These are phyloP conservation scores for Parazoanthus atlanticus DNA, from an alignment of 92 coral and sea anemone genomes.

Conservation along the genomic window DNA sequence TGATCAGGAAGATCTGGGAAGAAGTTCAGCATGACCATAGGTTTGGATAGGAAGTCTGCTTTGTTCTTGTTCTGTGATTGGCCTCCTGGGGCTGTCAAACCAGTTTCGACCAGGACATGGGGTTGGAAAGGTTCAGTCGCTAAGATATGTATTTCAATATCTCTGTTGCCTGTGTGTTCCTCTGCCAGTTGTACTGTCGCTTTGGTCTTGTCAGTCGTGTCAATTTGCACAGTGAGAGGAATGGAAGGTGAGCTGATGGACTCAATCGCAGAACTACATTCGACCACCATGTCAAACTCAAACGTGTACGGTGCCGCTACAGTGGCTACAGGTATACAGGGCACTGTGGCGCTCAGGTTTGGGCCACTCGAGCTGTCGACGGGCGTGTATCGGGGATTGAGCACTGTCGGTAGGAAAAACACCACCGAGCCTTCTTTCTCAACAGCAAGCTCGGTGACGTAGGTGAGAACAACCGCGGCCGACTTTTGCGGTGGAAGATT, in stretches of 20 bases:
- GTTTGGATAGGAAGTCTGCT: conserved; percentile 66
- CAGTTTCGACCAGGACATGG: conserved; percentile 73
- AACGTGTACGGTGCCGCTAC: conserved; percentile 67
- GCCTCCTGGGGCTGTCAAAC: conserved; percentile 47
- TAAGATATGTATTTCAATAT: conserved; percentile 61
- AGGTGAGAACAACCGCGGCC: conserved; percentile 70
- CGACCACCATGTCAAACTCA: conserved; percentile 72
- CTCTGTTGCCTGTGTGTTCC: conserved; percentile 54
- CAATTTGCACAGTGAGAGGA: conserved; percentile 54
- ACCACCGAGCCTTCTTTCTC: conserved; percentile 79
- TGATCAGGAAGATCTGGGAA: conserved; percentile 75
- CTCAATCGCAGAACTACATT: conserved; percentile 65
- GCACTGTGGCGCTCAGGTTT: conserved; percentile 28
- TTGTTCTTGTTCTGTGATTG: conserved; percentile 12
- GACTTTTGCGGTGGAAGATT: conserved; percentile 82
- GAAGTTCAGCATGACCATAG: conserved; percentile 81
- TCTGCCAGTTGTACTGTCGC: conserved; percentile 65
- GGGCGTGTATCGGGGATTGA: conserved; percentile 85
- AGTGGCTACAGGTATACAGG: conserved; percentile 35
- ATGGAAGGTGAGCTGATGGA: conserved; percentile 82
- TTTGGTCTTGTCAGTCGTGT: conserved; percentile 41
- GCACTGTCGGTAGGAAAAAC: conserved; percentile 83
- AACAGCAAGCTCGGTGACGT: conserved; percentile 77
- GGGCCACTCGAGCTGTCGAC: conserved; percentile 48
- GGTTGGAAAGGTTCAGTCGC: conserved; percentile 63